Evolutionary conservation across 2,113 vertebrate genomes (phyloP).

Genomic region (Xiphophorus couchianus): DNA sequence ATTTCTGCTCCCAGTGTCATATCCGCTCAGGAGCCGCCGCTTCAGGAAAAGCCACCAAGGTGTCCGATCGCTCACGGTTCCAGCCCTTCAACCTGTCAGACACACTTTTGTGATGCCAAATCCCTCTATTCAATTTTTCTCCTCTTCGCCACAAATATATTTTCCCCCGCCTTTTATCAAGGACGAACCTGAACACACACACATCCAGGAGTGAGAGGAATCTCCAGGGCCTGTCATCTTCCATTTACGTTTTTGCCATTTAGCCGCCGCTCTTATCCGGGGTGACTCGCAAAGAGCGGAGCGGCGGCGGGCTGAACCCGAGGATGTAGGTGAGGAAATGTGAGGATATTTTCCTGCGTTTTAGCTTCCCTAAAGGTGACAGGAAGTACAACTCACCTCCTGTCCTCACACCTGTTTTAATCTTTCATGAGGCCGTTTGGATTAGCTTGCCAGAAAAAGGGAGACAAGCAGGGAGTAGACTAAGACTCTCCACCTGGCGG

Average conservation of each 20-base stretch:
- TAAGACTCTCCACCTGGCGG: slow-evolving; percentile 92
- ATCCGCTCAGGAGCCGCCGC: slow-evolving; percentile 42
- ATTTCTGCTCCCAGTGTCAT: slow-evolving; percentile 36
- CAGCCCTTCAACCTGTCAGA: slow-evolving; percentile 72
- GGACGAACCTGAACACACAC: slow-evolving; percentile 71
- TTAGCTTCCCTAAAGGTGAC: not conserved
- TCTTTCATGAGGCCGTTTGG: slow-evolving; percentile 40
- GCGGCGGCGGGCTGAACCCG: slow-evolving; percentile 38
- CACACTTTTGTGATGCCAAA: slow-evolving; percentile 69
- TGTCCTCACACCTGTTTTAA: slow-evolving; percentile 35
- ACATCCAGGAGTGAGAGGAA: slow-evolving; percentile 66
- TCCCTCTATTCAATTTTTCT: slow-evolving; percentile 68
- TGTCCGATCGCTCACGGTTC: slow-evolving; percentile 65
- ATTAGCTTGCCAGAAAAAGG: slow-evolving; percentile 22
- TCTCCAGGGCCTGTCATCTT: slow-evolving; percentile 76
- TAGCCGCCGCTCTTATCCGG: slow-evolving; percentile 62
- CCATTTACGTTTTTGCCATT: slow-evolving; percentile 73
- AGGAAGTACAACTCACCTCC: slow-evolving; percentile 10
- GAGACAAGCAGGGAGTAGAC: slow-evolving; percentile 55
- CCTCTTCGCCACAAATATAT: slow-evolving; percentile 64
- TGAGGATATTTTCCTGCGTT: slow-evolving; percentile 1
- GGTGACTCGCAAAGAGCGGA: slow-evolving; percentile 57
- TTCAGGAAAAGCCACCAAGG: slow-evolving; percentile 64
- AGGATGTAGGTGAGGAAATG: slow-evolving; percentile 46
- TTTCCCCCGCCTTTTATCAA: slow-evolving; percentile 64